A percentile compares a stretch with the other conserved stretches of the same genome.
Conservation (phyloP, 2,888 invertebrate species). For the Copidosoma aretas region DNA sequence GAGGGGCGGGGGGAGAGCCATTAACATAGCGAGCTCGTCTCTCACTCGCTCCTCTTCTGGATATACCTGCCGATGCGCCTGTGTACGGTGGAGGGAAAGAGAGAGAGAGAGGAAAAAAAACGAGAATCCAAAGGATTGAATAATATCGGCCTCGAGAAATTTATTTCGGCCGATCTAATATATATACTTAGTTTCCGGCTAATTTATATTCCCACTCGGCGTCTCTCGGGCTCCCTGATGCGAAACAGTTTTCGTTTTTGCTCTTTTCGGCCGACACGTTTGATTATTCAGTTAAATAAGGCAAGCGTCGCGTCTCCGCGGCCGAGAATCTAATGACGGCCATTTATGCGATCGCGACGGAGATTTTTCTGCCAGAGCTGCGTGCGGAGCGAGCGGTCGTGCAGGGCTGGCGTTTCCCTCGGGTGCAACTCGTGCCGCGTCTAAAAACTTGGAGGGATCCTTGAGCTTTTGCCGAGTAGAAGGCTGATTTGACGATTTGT, state of each 20-base stretch:
- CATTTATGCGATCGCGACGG: neutral
- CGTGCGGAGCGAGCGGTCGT: too few species aligned
- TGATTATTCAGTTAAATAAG: neutral
- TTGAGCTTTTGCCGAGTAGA: conserved; percentile 21
- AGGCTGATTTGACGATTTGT: conserved; percentile 54
- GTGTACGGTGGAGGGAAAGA: neutral
- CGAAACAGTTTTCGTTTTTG: too few species aligned
- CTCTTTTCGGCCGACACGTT: neutral
- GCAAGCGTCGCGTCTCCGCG: neutral
- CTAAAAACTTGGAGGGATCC: neutral
- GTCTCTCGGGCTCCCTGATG: neutral
- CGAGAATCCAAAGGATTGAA: neutral
- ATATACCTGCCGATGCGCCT: conserved; percentile 1
- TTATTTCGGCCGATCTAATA: neutral
- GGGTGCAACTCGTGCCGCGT: conserved; percentile 4
- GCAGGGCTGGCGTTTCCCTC: neutral
- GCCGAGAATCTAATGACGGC: neutral
- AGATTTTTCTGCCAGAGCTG: neutral
- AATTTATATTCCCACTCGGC: neutral
- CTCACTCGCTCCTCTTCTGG: conserved; percentile 9
- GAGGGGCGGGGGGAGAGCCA: conserved; percentile 44
- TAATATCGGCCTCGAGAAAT: neutral
- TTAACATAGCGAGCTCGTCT: conserved; percentile 50
- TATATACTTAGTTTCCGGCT: neutral
- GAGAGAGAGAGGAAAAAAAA: neutral